Evolutionary conservation across 2,797 vertebrate genomes (phyloP), one percentile per base, ranked within the genome.

Genomic region (Sarcoramphus papa): DNA sequence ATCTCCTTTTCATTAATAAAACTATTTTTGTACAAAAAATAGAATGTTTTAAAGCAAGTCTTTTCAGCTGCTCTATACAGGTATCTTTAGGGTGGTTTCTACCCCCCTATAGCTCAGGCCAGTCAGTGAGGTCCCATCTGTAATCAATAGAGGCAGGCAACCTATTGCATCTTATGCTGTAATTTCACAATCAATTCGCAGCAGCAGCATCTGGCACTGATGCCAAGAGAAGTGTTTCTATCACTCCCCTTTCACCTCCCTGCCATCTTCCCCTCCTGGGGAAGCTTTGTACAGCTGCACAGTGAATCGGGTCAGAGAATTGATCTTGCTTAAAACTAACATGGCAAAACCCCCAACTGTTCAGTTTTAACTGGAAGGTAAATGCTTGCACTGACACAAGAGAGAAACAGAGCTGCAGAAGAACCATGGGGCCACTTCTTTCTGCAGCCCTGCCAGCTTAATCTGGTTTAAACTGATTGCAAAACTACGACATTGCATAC

Each of bases 281-380:
- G 77, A 82, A 87, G 64, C 31, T 95, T 68, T 79, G 77, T 85
- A 59, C 31, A 87, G 43, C 54, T 85, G 35, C 27, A 91, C 14
- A 28, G 10, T 69, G 54, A 92, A 50, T 23, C 63, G 56, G 60
- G 74, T 56, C 3, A 9, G 70, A 86, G 59, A 91, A 92, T 25
- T 45, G 59, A 92, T 96, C 59, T 56, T 70, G 40, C 56, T 89
- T 79, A 92, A 94, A 94, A 82, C 51, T 30, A 93, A 79, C 63
- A 76, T 33, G 48, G 41, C 56, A 80, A 84, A 95, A 80, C 13
- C 0, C 3, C 4, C 50, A 76, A 8, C 69, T 70, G 48, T 45
- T 91, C 82, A 41, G 35, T 79, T 87, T 92, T 79, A 87, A 56
- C 48, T 7, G 1, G 45, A 82, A 91, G 40, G 93, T 74, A 92